phyloP scores from a whole-genome alignment of 2,797 vertebrate species.

The Neosalanx taihuensis region DNA sequence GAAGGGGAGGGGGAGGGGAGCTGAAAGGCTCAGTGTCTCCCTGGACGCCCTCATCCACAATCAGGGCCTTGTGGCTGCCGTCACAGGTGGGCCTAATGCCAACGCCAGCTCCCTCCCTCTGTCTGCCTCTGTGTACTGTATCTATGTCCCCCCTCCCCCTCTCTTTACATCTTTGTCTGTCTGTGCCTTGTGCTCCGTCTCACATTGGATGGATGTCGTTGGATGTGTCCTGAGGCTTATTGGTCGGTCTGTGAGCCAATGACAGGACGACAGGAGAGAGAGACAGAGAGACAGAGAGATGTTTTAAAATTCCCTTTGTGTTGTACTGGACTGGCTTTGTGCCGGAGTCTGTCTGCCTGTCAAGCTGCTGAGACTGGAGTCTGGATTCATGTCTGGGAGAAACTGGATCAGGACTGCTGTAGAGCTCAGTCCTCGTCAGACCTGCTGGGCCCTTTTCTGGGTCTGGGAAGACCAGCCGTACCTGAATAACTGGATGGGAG shows the following conservation, averaged over 20 bases:
- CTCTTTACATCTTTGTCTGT: neutral
- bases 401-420: too few species aligned
- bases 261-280: neutral
- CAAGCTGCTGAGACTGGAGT: too few species aligned
- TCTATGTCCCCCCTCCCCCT: neutral
- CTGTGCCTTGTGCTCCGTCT: neutral
- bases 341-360: too few species aligned
- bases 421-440: neutral
- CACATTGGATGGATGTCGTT: too few species aligned
- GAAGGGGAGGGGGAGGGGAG: neutral
- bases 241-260: conserved; percentile 8
- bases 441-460: neutral
- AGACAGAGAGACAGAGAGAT: too few species aligned
- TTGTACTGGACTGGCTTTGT: too few species aligned
- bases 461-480: neutral
- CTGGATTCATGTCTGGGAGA: too few species aligned
- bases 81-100: neutral
- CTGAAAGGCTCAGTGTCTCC: conserved; percentile 13
- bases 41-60: neutral
- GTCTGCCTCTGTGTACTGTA: neutral
- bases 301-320: too few species aligned
- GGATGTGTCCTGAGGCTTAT: neutral
- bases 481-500: neutral
- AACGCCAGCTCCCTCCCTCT: neutral
- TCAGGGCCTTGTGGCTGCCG: neutral